These are phyloP conservation scores for Temnothorax rugatulus DNA, from an alignment of 2,888 invertebrate species.

Conservation along the genomic window DNA sequence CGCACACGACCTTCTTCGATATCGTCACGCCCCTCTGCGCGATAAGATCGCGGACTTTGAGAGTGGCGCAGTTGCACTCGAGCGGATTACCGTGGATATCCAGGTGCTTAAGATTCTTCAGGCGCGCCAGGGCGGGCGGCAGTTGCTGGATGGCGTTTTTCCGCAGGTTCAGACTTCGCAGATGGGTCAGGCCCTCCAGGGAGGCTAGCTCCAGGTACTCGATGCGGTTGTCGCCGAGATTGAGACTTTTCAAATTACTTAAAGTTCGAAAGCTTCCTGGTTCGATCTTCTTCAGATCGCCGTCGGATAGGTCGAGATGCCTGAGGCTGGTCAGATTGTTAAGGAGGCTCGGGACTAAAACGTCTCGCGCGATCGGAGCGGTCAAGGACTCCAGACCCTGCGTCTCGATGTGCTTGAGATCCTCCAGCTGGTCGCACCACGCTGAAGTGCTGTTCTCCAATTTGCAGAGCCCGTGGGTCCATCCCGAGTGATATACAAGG, in stretches of 20 bases:
- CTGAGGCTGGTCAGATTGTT: slow-evolving; percentile 89
- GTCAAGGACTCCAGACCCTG: slow-evolving; percentile 77
- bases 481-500: slow-evolving; percentile 70
- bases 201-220: slow-evolving; percentile 87
- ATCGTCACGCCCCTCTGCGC: slow-evolving; percentile 81
- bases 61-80: slow-evolving; percentile 90
- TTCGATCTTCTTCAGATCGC: slow-evolving; percentile 87
- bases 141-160: slow-evolving; percentile 89
- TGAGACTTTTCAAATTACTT: slow-evolving; percentile 88
- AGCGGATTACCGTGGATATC: slow-evolving; percentile 91
- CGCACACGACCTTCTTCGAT: slow-evolving; percentile 87
- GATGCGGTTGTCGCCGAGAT: slow-evolving; percentile 89
- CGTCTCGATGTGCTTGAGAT: slow-evolving; percentile 78
- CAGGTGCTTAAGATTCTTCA: slow-evolving; percentile 88
- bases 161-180: slow-evolving; percentile 89
- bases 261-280: slow-evolving; percentile 88
- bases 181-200: slow-evolving; percentile 87
- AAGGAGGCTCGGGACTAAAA: slow-evolving; percentile 80
- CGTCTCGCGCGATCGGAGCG: slow-evolving; percentile 62
- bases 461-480: slow-evolving; percentile 75
- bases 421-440: slow-evolving; percentile 79
- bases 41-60: slow-evolving; percentile 89
- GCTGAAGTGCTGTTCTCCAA: slow-evolving; percentile 76
- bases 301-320: slow-evolving; percentile 89
- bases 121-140: slow-evolving; percentile 88